These are phyloP conservation scores for Colius striatus DNA, from an alignment of 2,113 vertebrate species.

Conservation along the genomic window DNA sequence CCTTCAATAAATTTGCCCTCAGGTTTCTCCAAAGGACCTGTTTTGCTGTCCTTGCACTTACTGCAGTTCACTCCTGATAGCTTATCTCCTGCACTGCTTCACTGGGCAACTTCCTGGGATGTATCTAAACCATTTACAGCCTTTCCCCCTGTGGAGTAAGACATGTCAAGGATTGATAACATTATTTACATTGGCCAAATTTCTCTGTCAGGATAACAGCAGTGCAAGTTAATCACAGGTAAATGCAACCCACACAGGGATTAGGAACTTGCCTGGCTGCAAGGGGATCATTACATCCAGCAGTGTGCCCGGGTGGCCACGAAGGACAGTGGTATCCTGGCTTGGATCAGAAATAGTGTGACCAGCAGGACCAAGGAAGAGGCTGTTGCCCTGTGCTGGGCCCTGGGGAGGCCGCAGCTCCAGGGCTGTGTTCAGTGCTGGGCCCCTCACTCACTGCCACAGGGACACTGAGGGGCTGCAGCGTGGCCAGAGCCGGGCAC, in stretches of 20 bases:
- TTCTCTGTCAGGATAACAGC: background rate
- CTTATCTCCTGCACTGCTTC: background rate
- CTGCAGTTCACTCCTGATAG: background rate
- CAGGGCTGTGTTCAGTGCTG: no score
- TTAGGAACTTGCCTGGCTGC: background rate
- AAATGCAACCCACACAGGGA: background rate
- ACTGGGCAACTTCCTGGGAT: background rate
- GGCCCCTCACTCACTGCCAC: no score
- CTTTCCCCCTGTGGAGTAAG: background rate
- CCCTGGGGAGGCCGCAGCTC: no score
- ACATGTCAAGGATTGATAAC: background rate
- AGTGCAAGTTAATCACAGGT: background rate
- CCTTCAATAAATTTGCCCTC: background rate
- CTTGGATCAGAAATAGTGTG: no score
- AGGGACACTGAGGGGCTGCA: no score
- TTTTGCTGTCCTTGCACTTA: background rate
- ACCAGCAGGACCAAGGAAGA: no score
- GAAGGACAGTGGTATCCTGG: no score
- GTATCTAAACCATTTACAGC: background rate
- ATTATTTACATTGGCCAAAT: background rate
- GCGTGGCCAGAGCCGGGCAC: no score
- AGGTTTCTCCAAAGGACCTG: background rate
- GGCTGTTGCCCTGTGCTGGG: no score
- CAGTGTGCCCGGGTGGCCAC: no score
- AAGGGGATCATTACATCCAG: background rate